These are phyloP conservation scores for Gryllus bimaculatus DNA, from an alignment of 1,140 invertebrate genomes.

Conservation along the genomic window DNA sequence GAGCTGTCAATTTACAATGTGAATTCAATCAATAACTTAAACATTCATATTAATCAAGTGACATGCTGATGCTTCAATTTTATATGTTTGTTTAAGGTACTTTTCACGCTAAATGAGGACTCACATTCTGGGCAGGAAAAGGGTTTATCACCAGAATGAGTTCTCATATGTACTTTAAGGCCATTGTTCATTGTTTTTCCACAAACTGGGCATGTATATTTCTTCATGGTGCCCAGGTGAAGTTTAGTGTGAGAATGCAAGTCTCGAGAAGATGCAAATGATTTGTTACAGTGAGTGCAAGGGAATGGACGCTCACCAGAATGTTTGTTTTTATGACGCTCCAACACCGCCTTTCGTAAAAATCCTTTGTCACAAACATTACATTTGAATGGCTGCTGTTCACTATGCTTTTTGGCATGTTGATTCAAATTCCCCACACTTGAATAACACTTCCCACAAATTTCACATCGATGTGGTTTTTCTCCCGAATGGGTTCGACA, in stretches of 20 bases:
- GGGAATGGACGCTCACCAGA: constrained; percentile 33
- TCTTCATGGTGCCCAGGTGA: constrained; percentile 18
- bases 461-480: constrained; percentile 46
- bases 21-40: no score
- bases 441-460: constrained; percentile 49
- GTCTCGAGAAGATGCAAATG: constrained; percentile 37
- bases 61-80: constrained; percentile 20
- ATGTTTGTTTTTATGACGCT: constrained; percentile 26
- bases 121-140: constrained; percentile 18
- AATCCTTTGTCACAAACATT: constrained; percentile 49
- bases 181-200: constrained; percentile 18
- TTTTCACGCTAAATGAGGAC: constrained; percentile 21
- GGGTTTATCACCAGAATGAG: constrained; percentile 22
- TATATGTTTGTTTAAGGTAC: constrained; percentile 25
- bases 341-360: constrained; percentile 8
- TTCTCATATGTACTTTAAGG: constrained; percentile 21
- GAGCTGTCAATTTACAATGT: no score
- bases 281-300: constrained; percentile 45
- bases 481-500: constrained; percentile 35
- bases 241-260: constrained; percentile 24
- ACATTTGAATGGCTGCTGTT: constrained; percentile 55
- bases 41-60: not conserved
- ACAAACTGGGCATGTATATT: constrained; percentile 17
- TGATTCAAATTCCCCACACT: constrained; percentile 31
- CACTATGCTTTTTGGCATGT: constrained; percentile 30